These are phyloP conservation scores for Drosophila pruinosa DNA, from an alignment of 1,140 invertebrate species.

Conservation along the genomic window DNA sequence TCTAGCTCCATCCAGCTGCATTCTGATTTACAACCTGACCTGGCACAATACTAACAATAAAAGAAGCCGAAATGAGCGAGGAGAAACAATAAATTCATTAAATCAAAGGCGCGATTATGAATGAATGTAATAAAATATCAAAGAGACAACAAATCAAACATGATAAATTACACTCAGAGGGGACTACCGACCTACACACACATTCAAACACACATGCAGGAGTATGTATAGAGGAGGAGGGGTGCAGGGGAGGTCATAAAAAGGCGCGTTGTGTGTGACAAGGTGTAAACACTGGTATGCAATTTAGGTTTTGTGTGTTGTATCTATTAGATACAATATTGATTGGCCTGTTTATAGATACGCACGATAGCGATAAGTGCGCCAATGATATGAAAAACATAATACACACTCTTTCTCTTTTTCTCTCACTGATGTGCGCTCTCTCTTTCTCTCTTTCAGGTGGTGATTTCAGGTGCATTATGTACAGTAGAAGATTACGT, in stretches of 20 bases:
- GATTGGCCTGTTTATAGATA: slow-evolving; percentile 59
- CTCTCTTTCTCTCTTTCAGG: slow-evolving; percentile 51
- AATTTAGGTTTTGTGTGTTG: slow-evolving; percentile 63
- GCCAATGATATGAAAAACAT: slow-evolving; percentile 1
- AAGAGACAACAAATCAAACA: slow-evolving; percentile 74
- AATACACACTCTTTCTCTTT: background rate
- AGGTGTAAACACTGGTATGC: slow-evolving; percentile 76
- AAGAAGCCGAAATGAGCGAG: background rate
- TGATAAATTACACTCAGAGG: slow-evolving; percentile 62
- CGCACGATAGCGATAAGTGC: slow-evolving; percentile 17
- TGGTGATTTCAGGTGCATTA: slow-evolving; percentile 83
- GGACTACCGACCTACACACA: slow-evolving; percentile 45
- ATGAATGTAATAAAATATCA: slow-evolving; percentile 77
- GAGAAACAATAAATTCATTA: slow-evolving; percentile 68
- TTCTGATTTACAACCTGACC: slow-evolving; percentile 73
- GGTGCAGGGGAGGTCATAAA: slow-evolving; percentile 6
- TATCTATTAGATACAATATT: slow-evolving; percentile 77
- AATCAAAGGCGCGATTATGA: slow-evolving; percentile 70
- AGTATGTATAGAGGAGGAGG: background rate
- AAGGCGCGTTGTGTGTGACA: slow-evolving; percentile 47
- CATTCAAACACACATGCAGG: background rate
- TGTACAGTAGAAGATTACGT: slow-evolving; percentile 83
- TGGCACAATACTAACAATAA: slow-evolving; percentile 57
- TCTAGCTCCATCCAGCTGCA: slow-evolving; percentile 17
- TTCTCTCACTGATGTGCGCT: background rate